Evolutionary conservation across 2,797 vertebrate genomes (phyloP), one percentile per base, ranked within the genome.

Genomic region (Cuniculus paca): DNA sequence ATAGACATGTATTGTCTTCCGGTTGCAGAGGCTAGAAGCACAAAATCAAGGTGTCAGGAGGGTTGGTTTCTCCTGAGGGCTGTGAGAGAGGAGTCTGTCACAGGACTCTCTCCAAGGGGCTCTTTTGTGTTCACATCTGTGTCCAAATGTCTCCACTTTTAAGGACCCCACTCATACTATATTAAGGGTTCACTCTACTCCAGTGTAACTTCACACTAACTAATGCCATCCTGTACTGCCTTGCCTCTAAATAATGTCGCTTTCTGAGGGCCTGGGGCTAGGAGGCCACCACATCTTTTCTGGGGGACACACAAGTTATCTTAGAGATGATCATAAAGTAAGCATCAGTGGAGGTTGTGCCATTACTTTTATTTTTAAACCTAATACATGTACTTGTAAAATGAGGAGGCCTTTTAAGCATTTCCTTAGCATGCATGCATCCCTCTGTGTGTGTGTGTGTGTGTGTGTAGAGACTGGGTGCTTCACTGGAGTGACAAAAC

Each of bases 101-200:
- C 6, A 11, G 56, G 8, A 36, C 65, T 70, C 24, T 16, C 50
- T 72, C 61, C 31, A 63, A 39, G 72, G 24, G 79, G 26, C 63
- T 84, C 0, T 14, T 56, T 86, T 34, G n/a, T 8, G 26, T 28
- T 77, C 42, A n/a, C 1, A 6, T 52, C 22, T 0, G 28, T 52
- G 6, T 31, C 26, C 42, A 5, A 11, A 11, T 70, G 20, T 42
- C 16, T 58, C 34, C 28, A 3, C 20, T 12, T 45, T 36, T 45
- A 16, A 14, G 83, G 16, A 36, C 22, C 11, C 8, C 70, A 26
- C 11, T 26, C 11, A 42, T 12, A 26, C 24, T 42, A 42, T 9
- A 72, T 11, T 72, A 42, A 72, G 39, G 39, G 70, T 39, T 72
- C 39, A 42, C 70, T 42, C 39, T 26, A 24, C 39, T 72, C 39